Percentiles rank a stretch among this genome's conserved stretches.
Evolutionary conservation across 2,888 invertebrate species (phyloP).

Genomic region (Homarus gammarus): DNA sequence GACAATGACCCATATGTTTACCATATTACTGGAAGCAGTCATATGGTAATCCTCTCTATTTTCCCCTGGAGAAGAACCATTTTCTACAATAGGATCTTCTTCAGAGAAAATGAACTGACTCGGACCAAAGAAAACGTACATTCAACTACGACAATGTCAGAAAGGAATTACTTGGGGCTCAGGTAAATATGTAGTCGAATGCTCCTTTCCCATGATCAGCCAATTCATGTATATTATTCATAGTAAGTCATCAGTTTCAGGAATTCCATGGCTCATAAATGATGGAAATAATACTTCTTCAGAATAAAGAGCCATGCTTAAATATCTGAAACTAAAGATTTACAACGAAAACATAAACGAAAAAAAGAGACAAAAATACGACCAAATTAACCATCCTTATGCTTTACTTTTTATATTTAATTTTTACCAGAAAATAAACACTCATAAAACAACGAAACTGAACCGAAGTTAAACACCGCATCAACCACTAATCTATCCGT

Average conservation of each 20-base stretch:
- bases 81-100: conserved; percentile 25
- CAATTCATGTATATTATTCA: conserved; percentile 16
- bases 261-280: neutral
- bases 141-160: conserved; percentile 34
- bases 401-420: too few species aligned
- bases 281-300: neutral
- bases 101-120: conserved; percentile 28
- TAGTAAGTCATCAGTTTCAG: neutral
- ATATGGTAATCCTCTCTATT: neutral
- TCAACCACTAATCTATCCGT: conserved; percentile 23
- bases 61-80: conserved; percentile 32
- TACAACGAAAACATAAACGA: neutral
- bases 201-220: conserved; percentile 18
- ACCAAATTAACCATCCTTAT: too few species aligned
- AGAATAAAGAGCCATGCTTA: neutral
- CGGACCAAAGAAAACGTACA: conserved; percentile 23
- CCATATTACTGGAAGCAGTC: neutral
- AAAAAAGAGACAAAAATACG: too few species aligned
- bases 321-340: neutral
- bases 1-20: conserved; percentile 28
- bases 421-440: too few species aligned
- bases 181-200: conserved; percentile 36
- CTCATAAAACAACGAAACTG: too few species aligned
- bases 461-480: neutral
- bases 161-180: conserved; percentile 37